Evolutionary conservation across 2,113 vertebrate species (phyloP), one percentile per base, ranked within the genome.

Genomic region (Bos javanicus): DNA sequence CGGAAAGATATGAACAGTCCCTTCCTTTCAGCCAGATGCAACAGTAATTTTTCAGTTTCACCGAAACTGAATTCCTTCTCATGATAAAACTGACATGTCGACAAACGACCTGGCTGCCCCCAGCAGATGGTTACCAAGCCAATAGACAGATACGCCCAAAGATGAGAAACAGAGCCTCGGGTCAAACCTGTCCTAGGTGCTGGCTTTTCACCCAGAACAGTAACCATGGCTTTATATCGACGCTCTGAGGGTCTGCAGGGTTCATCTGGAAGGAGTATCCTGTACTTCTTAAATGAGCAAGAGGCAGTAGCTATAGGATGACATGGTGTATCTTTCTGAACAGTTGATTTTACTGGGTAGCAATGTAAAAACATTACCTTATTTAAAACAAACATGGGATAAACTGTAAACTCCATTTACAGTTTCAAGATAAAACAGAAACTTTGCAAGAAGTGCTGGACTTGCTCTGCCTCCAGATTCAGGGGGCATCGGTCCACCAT

Each of bases 311-410:
- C 64, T 59, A 28, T 23, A 46, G 50, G 17, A 76, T 21, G 30
- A 84, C 71, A 43, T 4, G 19, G 59, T 25, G 0, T 48, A 50
- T 39, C 54, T 92, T 62, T 57, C 39, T 46, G 33, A 76, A 50
- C 10, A n/a, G 54, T 23, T 87, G 4, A 36, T 90, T 95, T 84
- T 78, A 87, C 28, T 87, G 67, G 59, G 64, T 26, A 88, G 76
- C 59, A 83, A 94, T 52, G n/a, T 71, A 43, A n/a, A 95, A 74
- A 54, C 25, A 57, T n/a, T 83, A 86, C 54, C 43, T 93, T 92
- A 91, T 54, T 71, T 57, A 91, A 83, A 89, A 95, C 56, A 56
- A 95, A 86, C 13, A 74, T 43, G 57, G n/a, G 90, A 89, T 96
- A 83, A 88, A 60, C 52, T n/a, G n/a, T 56, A 83, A 64, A 60